A percentile compares a stretch with the other conserved stretches of the same genome.
phyloP scores from a whole-genome alignment of 2,797 vertebrate genomes.

The Odontamblyopus lacepedii region DNA sequence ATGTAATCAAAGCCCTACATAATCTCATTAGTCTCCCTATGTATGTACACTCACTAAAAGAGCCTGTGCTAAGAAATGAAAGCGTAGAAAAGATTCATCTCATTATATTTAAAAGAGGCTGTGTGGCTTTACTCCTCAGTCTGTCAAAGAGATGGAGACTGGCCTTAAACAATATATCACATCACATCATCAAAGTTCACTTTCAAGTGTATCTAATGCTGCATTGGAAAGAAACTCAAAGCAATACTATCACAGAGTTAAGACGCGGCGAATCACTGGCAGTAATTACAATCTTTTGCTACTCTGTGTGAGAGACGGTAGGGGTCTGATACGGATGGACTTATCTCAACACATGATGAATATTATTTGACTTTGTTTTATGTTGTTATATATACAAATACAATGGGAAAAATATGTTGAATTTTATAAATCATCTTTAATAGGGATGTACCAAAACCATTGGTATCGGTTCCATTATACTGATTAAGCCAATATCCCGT shows the following conservation, averaged over 20 bases:
- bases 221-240: conserved; percentile 16
- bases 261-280: conserved; percentile 1
- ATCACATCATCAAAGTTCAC: conserved; percentile 14
- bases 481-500: too few species aligned
- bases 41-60: conserved; percentile 9
- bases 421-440: too few species aligned
- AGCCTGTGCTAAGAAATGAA: conserved; percentile 6
- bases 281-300: conserved; percentile 8
- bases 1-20: conserved; percentile 8
- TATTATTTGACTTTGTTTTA: background rate
- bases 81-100: too few species aligned
- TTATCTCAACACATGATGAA: background rate
- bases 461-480: too few species aligned
- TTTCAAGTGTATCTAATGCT: conserved; percentile 20
- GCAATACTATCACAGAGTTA: background rate
- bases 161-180: conserved; percentile 7
- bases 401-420: too few species aligned
- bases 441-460: too few species aligned
- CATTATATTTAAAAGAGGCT: conserved; percentile 15
- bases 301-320: conserved; percentile 15
- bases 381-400: too few species aligned
- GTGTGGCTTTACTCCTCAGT: conserved; percentile 6
- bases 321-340: background rate
- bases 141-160: background rate
- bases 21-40: background rate